Evolutionary conservation across 2,113 vertebrate species (phyloP), one percentile per base, ranked within the genome.

Genomic region (Turnix velox): DNA sequence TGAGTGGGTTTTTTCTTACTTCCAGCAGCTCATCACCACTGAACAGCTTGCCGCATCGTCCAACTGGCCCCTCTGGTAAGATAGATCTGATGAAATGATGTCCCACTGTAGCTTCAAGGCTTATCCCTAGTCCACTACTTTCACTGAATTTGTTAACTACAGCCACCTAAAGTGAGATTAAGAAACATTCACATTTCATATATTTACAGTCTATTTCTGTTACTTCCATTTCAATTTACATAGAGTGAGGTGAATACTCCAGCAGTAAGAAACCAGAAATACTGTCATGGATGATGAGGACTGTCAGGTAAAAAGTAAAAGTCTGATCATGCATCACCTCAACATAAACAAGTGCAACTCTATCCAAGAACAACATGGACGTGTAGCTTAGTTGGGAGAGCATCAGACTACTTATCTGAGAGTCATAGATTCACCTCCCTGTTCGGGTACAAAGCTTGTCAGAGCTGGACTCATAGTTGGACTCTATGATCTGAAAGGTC

Each of bases 81-180:
- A 99, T 95, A 28, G 99, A 99, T 67, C 99, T 98, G 87, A 99
- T 98, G 96, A 99, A 99, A 97, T 99, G 99, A 97, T 99, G 99
- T 20, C 99, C 99, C 17, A 97, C 96, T 59, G 97, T 98, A 71
- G 98, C 98, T 96, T 99, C 99, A 78, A 99, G 97, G 92, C 99
- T 99, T 97, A 99, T 99, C 31, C 99, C 99, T 86, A 99, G 87
- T 7, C 99, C 99, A 28, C 98, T 99, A 97, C 94, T 99, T 97
- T 99, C 98, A 6, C 98, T 99, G 55, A 98, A 99, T 95, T 99
- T 99, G 97, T 98, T 98, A 96, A 99, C 98, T 48, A 98, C 98
- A 84, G 98, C 98, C 90, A 99, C 98, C 99, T 99, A 73, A 78
- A 95, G 90, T 25, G 48, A 80, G 37, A 83, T 87, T 17, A 82